A percentile compares a stretch with the other conserved stretches of the same genome.
Evolutionary conservation across 1,140 invertebrate genomes (phyloP).

Genomic region (Venustaconcha ellipsiformis): DNA sequence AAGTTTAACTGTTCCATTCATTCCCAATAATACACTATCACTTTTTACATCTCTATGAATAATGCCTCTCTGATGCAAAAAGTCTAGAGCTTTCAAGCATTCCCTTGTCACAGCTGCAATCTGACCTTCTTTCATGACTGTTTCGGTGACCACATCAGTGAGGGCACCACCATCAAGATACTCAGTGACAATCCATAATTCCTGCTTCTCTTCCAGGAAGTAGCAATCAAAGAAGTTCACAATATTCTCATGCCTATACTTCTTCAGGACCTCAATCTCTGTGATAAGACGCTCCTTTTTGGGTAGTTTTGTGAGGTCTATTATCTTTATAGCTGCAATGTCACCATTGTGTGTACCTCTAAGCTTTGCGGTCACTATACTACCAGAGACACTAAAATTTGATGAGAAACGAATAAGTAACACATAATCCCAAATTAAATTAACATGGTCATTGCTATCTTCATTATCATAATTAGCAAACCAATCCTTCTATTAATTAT

Average conservation of each 20-base stretch:
- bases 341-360: constrained; percentile 44
- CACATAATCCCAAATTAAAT: not conserved
- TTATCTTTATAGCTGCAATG: constrained; percentile 72
- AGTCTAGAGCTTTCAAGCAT: constrained; percentile 95
- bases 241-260: constrained; percentile 69
- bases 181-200: constrained; percentile 75
- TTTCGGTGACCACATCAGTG: constrained; percentile 74
- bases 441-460: not conserved
- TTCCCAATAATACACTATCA: constrained; percentile 69
- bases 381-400: constrained; percentile 69
- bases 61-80: constrained; percentile 96
- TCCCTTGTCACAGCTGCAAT: constrained; percentile 95
- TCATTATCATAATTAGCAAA: not conserved
- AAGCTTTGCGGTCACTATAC: constrained; percentile 67
- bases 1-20: constrained; percentile 67
- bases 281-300: constrained; percentile 73
- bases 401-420: constrained; percentile 14
- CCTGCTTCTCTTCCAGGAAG: constrained; percentile 78
- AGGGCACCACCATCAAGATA: constrained; percentile 73
- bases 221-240: constrained; percentile 89
- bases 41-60: constrained; percentile 82
- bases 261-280: constrained; percentile 71
- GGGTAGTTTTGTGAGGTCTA: constrained; percentile 72
- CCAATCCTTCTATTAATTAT: not conserved
- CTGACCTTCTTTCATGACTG: constrained; percentile 81